Conservation (phyloP, 92 coral and sea anemone genomes). For the Parazoanthus swiftii region DNA sequence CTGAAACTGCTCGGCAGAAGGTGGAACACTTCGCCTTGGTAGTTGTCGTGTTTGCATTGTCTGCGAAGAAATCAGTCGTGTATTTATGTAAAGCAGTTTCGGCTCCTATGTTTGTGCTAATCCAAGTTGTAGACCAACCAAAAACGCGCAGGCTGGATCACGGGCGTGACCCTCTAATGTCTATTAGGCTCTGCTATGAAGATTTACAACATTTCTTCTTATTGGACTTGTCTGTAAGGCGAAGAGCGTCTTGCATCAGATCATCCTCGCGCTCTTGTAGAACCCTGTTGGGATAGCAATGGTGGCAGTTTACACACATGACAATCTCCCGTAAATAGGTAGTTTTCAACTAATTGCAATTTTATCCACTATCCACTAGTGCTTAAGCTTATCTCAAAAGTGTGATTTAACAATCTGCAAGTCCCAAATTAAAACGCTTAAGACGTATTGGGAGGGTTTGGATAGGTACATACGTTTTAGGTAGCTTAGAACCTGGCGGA, state of each 20-base stretch:
- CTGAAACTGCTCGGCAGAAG: not conserved
- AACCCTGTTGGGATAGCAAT: slow-evolving; percentile 56
- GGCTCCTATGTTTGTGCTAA: not conserved
- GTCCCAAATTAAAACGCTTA: too few relatives aligned
- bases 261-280: slow-evolving; percentile 92
- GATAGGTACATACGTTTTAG: too few relatives aligned
- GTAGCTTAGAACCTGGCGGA: too few relatives aligned
- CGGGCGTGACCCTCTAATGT: not conserved
- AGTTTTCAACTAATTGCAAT: not conserved
- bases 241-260: slow-evolving; percentile 82
- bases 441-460: too few relatives aligned
- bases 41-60: not conserved
- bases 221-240: slow-evolving; percentile 55
- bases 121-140: too few relatives aligned
- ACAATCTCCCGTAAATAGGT: not conserved
- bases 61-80: not conserved
- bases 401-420: too few relatives aligned
- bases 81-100: not conserved
- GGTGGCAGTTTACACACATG: not conserved
- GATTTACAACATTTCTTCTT: slow-evolving; percentile 86
- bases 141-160: not conserved
- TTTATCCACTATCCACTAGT: not conserved
- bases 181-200: slow-evolving; percentile 4
- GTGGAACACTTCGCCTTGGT: not conserved
- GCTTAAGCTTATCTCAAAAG: too few relatives aligned